phyloP scores from a whole-genome alignment of 2,888 invertebrate genomes.

The Tolmerus cingulatus region DNA sequence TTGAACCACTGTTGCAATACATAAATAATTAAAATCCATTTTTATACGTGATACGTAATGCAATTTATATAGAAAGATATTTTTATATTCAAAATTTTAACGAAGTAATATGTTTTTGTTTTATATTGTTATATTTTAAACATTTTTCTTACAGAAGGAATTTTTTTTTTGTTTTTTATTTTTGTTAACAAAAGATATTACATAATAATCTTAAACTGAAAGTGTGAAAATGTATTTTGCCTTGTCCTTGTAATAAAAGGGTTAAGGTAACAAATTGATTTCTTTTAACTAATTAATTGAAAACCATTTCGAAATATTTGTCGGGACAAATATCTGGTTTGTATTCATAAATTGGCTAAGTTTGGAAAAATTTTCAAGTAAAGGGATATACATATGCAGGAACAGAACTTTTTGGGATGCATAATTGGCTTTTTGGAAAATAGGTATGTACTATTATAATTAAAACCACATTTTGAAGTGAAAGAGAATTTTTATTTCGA shows the following conservation, averaged over 20 bases:
- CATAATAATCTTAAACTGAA: not conserved
- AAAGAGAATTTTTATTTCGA: slow-evolving; percentile 42
- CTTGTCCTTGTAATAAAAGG: not conserved
- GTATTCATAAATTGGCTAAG: too few species aligned
- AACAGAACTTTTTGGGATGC: too few species aligned
- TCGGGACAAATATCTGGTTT: too few species aligned
- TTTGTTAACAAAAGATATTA: not conserved
- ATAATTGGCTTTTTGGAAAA: too few species aligned
- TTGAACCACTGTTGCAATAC: not conserved
- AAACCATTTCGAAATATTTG: too few species aligned
- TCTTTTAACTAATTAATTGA: too few species aligned
- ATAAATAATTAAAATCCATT: not conserved
- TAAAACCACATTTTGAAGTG: slow-evolving; percentile 28
- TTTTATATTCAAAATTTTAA: not conserved
- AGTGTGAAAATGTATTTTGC: not conserved
- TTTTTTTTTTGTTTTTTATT: too few species aligned
- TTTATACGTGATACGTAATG: not conserved
- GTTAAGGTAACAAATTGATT: not conserved
- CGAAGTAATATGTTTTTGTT: not conserved
- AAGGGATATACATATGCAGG: too few species aligned
- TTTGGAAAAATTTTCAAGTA: too few species aligned
- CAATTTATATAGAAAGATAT: not conserved
- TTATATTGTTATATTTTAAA: not conserved
- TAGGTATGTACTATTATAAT: not conserved
- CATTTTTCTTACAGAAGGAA: not conserved